These are phyloP conservation scores for Drosophila gunungcola DNA, from an alignment of 1,140 invertebrate genomes.

Conservation along the genomic window DNA sequence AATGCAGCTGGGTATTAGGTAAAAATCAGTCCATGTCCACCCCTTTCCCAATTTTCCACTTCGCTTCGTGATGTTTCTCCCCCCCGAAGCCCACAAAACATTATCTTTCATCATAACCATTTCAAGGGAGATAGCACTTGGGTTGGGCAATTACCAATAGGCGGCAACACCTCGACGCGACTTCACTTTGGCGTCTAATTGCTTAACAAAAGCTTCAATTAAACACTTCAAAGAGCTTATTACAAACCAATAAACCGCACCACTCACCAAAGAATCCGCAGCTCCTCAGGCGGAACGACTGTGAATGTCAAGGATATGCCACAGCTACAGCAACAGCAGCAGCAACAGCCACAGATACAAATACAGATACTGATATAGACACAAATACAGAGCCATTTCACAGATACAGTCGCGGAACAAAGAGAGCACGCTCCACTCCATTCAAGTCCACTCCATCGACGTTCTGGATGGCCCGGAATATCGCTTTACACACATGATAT, in stretches of 20 bases:
- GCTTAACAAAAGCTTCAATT: conserved; percentile 83
- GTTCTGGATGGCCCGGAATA: conserved; percentile 46
- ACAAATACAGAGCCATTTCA: conserved; percentile 13
- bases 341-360: conserved; percentile 17
- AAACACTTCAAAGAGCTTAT: conserved; percentile 83
- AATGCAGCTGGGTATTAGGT: conserved; percentile 22
- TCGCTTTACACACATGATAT: conserved; percentile 74
- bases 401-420: conserved; percentile 28
- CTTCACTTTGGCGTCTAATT: conserved; percentile 77
- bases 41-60: conserved; percentile 13
- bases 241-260: conserved; percentile 81
- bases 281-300: conserved; percentile 45
- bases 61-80: conserved; percentile 18
- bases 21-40: background rate
- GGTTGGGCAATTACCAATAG: conserved; percentile 42
- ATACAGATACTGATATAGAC: conserved; percentile 21
- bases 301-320: conserved; percentile 56
- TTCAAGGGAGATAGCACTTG: conserved; percentile 37
- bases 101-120: conserved; percentile 26
- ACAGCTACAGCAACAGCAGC: conserved; percentile 27
- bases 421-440: conserved; percentile 51
- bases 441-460: conserved; percentile 48
- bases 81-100: conserved; percentile 2
- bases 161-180: conserved; percentile 44
- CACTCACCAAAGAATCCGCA: conserved; percentile 52